A percentile compares a stretch with the other conserved stretches of the same genome.
These are phyloP conservation scores for Microtus pennsylvanicus DNA, from an alignment of 2,113 vertebrate genomes.

Conservation along the genomic window DNA sequence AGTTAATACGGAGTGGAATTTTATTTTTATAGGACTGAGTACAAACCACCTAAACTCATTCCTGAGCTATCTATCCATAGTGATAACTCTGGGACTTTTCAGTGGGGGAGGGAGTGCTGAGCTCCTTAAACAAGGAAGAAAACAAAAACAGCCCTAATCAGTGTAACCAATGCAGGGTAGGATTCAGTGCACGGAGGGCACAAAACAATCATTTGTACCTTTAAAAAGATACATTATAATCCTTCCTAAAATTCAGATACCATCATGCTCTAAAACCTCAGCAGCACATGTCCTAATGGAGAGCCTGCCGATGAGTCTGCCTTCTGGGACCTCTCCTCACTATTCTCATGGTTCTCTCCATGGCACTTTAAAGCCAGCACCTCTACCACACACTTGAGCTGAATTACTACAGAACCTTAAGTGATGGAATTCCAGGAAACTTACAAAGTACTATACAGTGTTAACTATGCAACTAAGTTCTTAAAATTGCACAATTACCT, in stretches of 20 bases:
- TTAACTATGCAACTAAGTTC: conserved; percentile 70
- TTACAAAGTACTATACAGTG: background rate
- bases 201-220: background rate
- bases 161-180: background rate
- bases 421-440: conserved; percentile 7
- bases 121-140: conserved; percentile 26
- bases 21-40: conserved; percentile 69
- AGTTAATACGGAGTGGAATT: conserved; percentile 60
- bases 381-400: background rate
- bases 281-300: background rate
- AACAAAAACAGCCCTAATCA: background rate
- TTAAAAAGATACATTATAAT: background rate
- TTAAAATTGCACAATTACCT: conserved; percentile 21
- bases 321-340: background rate
- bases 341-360: background rate
- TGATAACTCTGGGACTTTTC: background rate
- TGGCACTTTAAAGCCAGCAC: background rate
- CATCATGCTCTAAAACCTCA: background rate
- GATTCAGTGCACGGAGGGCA: background rate
- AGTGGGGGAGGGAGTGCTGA: background rate
- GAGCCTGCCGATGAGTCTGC: background rate
- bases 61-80: conserved; percentile 17
- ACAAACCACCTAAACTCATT: conserved; percentile 60
- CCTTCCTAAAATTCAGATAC: background rate
- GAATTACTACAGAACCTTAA: background rate